Evolutionary conservation across 2,113 vertebrate genomes (phyloP).

Genomic region (Gopherus flavomarginatus): DNA sequence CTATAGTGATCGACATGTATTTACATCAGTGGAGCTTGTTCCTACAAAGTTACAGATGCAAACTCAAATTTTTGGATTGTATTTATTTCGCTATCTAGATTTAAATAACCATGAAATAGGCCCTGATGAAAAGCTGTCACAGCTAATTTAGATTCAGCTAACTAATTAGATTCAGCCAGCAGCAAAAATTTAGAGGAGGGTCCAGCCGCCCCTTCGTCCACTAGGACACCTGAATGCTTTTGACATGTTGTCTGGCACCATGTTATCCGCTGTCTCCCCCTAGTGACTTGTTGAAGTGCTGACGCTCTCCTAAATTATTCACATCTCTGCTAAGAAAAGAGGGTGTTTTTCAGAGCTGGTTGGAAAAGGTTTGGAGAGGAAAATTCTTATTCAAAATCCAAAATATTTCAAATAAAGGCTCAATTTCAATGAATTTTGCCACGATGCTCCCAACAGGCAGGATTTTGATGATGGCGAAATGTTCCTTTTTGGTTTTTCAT

Average conservation of each 20-base stretch:
- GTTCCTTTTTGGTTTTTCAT: not conserved
- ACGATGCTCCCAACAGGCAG: accelerated
- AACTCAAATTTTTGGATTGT: not conserved
- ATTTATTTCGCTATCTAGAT: not conserved
- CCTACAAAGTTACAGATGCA: not conserved
- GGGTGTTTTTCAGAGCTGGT: not conserved
- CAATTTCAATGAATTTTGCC: not conserved
- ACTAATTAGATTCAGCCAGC: not conserved
- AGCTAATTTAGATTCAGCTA: not conserved
- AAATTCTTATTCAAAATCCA: not conserved
- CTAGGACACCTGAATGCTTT: not conserved
- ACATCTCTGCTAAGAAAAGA: not conserved
- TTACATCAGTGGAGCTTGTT: not conserved
- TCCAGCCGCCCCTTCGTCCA: not conserved
- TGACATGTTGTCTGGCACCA: not conserved
- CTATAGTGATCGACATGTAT: not conserved
- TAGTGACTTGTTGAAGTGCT: not conserved
- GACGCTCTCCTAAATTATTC: not conserved
- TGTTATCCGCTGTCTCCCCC: not conserved
- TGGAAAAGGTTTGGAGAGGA: not conserved
- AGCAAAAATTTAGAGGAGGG: not conserved
- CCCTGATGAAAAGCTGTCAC: not conserved
- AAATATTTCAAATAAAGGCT: not conserved
- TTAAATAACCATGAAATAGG: not conserved
- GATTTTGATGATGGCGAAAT: not conserved